Evolutionary conservation across 2,797 vertebrate genomes (phyloP).

Genomic region (Scyliorhinus canicula): DNA sequence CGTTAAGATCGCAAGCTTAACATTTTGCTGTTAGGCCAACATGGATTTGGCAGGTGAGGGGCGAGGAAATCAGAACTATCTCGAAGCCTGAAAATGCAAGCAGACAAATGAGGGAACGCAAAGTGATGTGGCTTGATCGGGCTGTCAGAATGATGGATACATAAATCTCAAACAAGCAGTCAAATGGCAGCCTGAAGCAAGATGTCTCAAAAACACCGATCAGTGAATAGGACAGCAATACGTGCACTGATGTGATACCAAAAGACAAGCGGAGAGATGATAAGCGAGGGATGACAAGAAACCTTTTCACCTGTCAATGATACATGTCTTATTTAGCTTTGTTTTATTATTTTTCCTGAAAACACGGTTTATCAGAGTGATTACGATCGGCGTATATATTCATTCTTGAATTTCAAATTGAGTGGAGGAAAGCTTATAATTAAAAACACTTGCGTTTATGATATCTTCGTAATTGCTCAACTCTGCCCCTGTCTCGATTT

Average conservation of each 20-base stretch:
- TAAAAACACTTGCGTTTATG: background rate
- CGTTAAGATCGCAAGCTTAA: background rate
- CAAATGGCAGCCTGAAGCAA: background rate
- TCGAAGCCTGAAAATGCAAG: background rate
- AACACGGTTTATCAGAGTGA: background rate
- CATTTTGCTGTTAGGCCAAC: background rate
- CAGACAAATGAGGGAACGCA: slow-evolving; percentile 10
- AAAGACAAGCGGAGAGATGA: background rate
- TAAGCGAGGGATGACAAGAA: background rate
- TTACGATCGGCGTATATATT: background rate
- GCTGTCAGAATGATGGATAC: slow-evolving; percentile 22
- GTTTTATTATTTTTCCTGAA: background rate
- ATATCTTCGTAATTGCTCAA: background rate
- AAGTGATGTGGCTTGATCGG: slow-evolving; percentile 19
- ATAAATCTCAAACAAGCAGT: slow-evolving; percentile 19
- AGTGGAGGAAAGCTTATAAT: background rate
- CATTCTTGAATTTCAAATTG: background rate
- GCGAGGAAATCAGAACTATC: background rate
- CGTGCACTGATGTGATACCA: background rate
- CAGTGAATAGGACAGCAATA: background rate
- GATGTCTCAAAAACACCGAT: background rate
- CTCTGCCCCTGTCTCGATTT: background rate
- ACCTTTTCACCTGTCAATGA: background rate
- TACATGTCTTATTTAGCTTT: background rate
- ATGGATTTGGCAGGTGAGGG: background rate